Percentiles rank a stretch among this genome's conserved stretches.
phyloP scores from a whole-genome alignment of 2,888 invertebrate genomes.

The Phyllotreta striolata region DNA sequence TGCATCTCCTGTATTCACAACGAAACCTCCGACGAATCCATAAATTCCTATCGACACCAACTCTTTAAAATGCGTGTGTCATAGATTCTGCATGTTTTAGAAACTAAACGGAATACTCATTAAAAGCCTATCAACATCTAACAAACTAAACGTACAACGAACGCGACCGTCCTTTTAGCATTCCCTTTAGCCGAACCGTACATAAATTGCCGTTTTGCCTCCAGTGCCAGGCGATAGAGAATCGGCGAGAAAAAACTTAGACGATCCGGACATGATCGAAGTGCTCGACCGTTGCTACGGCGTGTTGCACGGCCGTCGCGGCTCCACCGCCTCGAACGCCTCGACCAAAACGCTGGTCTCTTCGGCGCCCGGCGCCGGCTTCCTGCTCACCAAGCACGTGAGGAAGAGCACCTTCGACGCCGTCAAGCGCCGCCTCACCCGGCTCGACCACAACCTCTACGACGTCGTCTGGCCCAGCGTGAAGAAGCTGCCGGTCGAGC shows the following conservation, averaged over 20 bases:
- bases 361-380: slow-evolving; percentile 58
- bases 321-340: slow-evolving; percentile 65
- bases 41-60: too few relatives aligned
- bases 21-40: neutral
- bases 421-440: slow-evolving; percentile 79
- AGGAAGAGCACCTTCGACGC: slow-evolving; percentile 76
- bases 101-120: too few relatives aligned
- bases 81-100: too few relatives aligned
- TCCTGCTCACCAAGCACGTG: slow-evolving; percentile 77
- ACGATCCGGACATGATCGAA: slow-evolving; percentile 73
- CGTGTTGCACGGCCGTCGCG: slow-evolving; percentile 70
- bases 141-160: too few relatives aligned
- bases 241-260: slow-evolving; percentile 76
- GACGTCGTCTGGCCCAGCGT: slow-evolving; percentile 91
- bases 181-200: too few relatives aligned
- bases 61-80: too few relatives aligned
- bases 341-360: slow-evolving; percentile 61
- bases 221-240: slow-evolving; percentile 78
- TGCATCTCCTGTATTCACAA: neutral
- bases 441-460: slow-evolving; percentile 85
- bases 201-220: slow-evolving; percentile 30
- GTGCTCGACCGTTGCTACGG: slow-evolving; percentile 81
- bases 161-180: neutral
- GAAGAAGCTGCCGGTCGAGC: slow-evolving; percentile 74
- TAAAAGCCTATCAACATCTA: too few relatives aligned